Conservation (phyloP, 37 sponge, comb jelly and placozoan genomes). For the Spongia lamella region DNA sequence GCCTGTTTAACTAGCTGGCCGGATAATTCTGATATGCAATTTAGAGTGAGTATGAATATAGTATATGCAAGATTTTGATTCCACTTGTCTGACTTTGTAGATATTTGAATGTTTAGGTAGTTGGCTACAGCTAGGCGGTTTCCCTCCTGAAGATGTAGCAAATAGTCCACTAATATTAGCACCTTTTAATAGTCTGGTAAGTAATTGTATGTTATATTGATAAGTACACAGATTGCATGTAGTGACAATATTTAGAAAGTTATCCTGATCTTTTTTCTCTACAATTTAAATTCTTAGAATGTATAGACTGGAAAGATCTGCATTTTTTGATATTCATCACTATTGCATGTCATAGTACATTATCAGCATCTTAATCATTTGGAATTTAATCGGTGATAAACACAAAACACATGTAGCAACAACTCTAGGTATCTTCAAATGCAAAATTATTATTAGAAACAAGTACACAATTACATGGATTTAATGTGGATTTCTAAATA, state of each 20-base stretch:
- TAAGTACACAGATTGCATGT: neutral
- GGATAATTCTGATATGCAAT: constrained; percentile 17
- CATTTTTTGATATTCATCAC: neutral
- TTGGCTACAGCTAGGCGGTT: constrained; percentile 68
- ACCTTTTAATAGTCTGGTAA: constrained; percentile 68
- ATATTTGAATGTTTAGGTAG: constrained; percentile 69
- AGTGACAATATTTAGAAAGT: neutral
- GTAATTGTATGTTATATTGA: neutral
- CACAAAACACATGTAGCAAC: too few species aligned
- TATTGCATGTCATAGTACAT: neutral
- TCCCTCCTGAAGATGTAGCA: constrained; percentile 65
- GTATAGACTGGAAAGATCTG: neutral
- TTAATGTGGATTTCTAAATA: too few species aligned
- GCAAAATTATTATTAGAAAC: too few species aligned
- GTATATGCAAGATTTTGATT: neutral
- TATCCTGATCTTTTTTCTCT: neutral
- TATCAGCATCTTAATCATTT: too few species aligned
- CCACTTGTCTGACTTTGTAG: constrained; percentile 7
- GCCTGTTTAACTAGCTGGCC: constrained; percentile 32
- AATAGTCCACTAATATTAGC: constrained; percentile 44
- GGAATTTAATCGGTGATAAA: too few species aligned
- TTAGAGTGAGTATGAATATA: constrained; percentile 26
- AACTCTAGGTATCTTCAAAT: too few species aligned
- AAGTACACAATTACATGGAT: too few species aligned
- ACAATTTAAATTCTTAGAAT: neutral